phyloP scores from a whole-genome alignment of 2,797 vertebrate species.

The Carcharodon carcharias region DNA sequence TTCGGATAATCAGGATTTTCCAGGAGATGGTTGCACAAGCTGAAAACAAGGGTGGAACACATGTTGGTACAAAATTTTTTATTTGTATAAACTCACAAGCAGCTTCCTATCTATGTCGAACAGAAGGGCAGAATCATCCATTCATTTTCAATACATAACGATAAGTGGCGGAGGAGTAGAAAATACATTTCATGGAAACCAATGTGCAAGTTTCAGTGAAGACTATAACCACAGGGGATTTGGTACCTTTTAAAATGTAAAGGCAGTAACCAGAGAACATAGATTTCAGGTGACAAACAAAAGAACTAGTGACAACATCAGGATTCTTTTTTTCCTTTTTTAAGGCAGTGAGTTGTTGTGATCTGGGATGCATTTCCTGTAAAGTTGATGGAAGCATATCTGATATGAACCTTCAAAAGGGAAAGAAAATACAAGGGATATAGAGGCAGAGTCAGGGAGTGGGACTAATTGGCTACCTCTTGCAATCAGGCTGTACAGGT shows the following conservation, averaged over 20 bases:
- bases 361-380: background rate
- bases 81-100: background rate
- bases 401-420: background rate
- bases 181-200: background rate
- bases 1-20: conserved; percentile 86
- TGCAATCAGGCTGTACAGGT: background rate
- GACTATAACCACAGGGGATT: background rate
- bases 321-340: no score
- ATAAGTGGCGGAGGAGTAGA: conserved; percentile 39
- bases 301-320: background rate
- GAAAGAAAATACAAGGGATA: background rate
- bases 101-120: background rate
- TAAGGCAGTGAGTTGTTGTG: background rate
- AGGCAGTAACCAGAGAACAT: background rate
- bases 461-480: background rate
- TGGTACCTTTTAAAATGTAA: background rate
- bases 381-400: background rate
- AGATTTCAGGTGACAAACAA: background rate
- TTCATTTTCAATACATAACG: conserved; percentile 54
- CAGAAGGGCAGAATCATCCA: conserved; percentile 47
- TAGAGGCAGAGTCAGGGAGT: background rate
- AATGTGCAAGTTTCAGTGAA: background rate
- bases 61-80: background rate
- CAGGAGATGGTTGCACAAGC: conserved; percentile 92
- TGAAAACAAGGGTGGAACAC: conserved; percentile 54